phyloP scores from a whole-genome alignment of 2,113 vertebrate species.

The Oreochromis niloticus region DNA sequence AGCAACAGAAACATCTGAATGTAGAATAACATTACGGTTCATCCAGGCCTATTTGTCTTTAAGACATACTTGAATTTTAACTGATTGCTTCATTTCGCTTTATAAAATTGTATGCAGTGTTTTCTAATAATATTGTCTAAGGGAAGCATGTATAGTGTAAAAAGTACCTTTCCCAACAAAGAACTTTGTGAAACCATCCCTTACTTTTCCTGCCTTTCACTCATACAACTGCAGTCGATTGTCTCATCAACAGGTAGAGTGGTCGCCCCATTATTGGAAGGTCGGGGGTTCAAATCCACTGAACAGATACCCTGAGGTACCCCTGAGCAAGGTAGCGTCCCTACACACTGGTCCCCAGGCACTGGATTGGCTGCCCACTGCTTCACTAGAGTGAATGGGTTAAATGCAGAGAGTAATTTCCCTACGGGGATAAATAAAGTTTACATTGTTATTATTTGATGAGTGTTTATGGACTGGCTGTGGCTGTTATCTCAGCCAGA shows the following conservation, averaged over 20 bases:
- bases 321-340: not conserved
- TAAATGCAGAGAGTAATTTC: not conserved
- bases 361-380: not conserved
- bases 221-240: too few species aligned
- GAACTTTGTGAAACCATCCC: too few species aligned
- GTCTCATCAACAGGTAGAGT: not conserved
- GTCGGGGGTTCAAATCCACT: not conserved
- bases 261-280: not conserved
- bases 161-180: too few species aligned
- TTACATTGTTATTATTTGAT: not conserved
- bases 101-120: not conserved
- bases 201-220: too few species aligned
- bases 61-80: not conserved
- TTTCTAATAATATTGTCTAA: too few species aligned
- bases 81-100: not conserved
- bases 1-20: not conserved
- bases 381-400: not conserved
- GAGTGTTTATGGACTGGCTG: too few species aligned
- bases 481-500: too few species aligned
- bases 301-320: rapidly evolving
- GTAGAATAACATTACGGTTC: not conserved
- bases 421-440: not conserved
- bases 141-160: too few species aligned
- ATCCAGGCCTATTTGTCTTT: not conserved
- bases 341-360: not conserved